Evolutionary conservation across 1,140 invertebrate species (phyloP).

Genomic region (Popillia japonica): DNA sequence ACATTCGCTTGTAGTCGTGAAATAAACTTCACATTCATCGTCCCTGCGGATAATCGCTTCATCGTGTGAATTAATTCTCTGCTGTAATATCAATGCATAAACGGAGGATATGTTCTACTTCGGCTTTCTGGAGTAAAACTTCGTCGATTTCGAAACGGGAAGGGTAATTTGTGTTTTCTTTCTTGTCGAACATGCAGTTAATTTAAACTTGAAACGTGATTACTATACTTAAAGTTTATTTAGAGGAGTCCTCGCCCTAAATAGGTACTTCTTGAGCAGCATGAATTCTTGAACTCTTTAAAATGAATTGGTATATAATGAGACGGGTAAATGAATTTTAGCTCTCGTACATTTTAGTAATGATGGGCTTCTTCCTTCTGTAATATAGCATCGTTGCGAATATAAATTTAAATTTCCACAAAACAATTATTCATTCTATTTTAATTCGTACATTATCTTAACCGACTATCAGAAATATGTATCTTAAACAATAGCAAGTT

Average conservation of each 20-base stretch:
- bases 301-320: background rate
- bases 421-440: background rate
- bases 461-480: background rate
- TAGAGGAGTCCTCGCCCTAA: slow-evolving; percentile 21
- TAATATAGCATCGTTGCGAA: background rate
- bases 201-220: slow-evolving; percentile 26
- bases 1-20: background rate
- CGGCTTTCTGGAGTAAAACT: background rate
- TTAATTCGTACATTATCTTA: background rate
- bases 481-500: background rate
- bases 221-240: slow-evolving; percentile 37
- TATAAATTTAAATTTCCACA: background rate
- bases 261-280: background rate
- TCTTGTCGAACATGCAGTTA: slow-evolving; percentile 37
- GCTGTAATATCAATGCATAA: background rate
- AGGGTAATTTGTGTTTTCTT: slow-evolving; percentile 31
- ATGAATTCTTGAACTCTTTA: background rate
- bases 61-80: slow-evolving; percentile 38
- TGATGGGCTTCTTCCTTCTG: background rate
- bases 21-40: background rate
- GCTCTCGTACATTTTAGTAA: background rate
- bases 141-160: background rate
- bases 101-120: background rate
- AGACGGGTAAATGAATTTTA: background rate
- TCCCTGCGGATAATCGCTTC: slow-evolving; percentile 7